These are phyloP conservation scores for Campoplex capitator DNA, from an alignment of 2,888 invertebrate genomes.

Conservation along the genomic window DNA sequence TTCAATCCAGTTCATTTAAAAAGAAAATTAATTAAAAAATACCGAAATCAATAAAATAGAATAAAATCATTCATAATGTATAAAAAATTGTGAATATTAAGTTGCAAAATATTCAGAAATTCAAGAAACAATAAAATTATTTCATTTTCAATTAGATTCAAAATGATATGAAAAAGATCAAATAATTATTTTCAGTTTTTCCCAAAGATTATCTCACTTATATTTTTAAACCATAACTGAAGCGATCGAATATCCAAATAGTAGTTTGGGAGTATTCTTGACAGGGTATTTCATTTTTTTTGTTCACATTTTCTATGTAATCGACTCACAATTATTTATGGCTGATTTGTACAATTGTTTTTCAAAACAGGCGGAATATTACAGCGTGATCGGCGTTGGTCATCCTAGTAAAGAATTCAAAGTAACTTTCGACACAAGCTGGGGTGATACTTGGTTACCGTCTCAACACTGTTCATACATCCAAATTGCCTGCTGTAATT, in stretches of 20 bases:
- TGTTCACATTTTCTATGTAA: neutral
- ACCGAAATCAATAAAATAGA: neutral
- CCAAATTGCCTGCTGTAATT: conserved; percentile 85
- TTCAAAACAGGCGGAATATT: conserved; percentile 84
- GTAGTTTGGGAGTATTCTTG: too few species aligned
- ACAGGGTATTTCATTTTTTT: neutral
- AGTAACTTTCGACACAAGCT: conserved; percentile 85
- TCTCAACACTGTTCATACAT: conserved; percentile 83
- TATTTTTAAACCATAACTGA: neutral
- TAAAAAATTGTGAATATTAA: too few species aligned
- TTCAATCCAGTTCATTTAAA: neutral
- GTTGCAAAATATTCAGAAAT: too few species aligned
- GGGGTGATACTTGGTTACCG: conserved; percentile 85
- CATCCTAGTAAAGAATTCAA: conserved; percentile 85
- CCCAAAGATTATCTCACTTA: neutral
- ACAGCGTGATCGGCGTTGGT: conserved; percentile 85
- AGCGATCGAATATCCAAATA: too few species aligned
- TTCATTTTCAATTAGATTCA: too few species aligned
- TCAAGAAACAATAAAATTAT: too few species aligned
- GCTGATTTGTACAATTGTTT: neutral
- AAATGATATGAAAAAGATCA: too few species aligned
- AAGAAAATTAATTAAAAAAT: too few species aligned
- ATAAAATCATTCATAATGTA: neutral
- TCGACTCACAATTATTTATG: neutral
- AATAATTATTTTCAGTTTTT: neutral